phyloP scores from a whole-genome alignment of 2,888 invertebrate genomes.

The Macaria notata region DNA sequence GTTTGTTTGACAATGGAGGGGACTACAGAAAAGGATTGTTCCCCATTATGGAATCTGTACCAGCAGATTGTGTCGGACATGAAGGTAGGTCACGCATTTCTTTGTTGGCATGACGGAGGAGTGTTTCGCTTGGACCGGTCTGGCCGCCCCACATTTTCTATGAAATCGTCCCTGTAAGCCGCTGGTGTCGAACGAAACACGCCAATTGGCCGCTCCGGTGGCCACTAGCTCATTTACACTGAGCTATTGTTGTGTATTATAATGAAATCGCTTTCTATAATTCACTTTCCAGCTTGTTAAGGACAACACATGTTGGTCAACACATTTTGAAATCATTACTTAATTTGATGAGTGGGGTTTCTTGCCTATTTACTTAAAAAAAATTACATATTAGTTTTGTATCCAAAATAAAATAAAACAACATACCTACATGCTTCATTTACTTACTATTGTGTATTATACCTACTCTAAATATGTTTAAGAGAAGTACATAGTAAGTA shows the following conservation, averaged over 20 bases:
- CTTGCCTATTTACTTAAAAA: too few species aligned
- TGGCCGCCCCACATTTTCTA: slow-evolving; percentile 47
- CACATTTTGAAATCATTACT: too few species aligned
- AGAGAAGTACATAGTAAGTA: too few species aligned
- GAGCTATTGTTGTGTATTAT: background rate
- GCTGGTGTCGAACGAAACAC: slow-evolving; percentile 53
- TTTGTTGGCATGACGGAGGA: slow-evolving; percentile 28
- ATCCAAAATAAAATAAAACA: too few species aligned
- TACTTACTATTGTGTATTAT: too few species aligned
- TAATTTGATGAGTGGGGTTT: too few species aligned
- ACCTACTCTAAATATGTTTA: too few species aligned
- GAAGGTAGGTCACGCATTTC: slow-evolving; percentile 88
- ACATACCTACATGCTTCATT: too few species aligned
- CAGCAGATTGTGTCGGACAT: slow-evolving; percentile 97
- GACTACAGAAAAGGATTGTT: slow-evolving; percentile 90
- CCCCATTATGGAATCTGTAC: slow-evolving; percentile 95
- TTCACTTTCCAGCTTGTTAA: too few species aligned
- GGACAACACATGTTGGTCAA: too few species aligned
- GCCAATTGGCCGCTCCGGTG: slow-evolving; percentile 37
- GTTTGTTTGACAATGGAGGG: slow-evolving; percentile 85
- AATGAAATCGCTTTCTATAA: too few species aligned
- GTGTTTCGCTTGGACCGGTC: slow-evolving; percentile 40
- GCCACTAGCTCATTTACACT: slow-evolving; percentile 24
- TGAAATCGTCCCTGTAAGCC: slow-evolving; percentile 54
- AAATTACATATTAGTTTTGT: too few species aligned